Base-by-base conservation (phyloP, 2,888 invertebrate genomes). In the Brachycybe producta region DNA sequence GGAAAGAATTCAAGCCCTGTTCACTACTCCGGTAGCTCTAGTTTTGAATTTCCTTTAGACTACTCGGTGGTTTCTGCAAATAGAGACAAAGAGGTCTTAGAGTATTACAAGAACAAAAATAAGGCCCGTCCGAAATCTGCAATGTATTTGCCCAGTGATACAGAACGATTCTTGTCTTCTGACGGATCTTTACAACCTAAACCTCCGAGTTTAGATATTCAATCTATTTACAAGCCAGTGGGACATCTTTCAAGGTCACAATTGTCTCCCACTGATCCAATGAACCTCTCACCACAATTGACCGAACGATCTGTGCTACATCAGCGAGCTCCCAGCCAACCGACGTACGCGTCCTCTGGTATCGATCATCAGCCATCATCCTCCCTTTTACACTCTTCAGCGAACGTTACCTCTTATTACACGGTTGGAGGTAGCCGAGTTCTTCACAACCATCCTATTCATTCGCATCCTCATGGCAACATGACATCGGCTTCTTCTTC, bases 11-110 rank as follows among this genome's bases (percentile, higher is more conserved):
- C 56, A 57, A 27, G 51, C 24, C 41, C 46, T 8, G 21, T 54
- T 27, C 55, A 56, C 26, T 58, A 55, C 39, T 55, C 55, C 32
- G 52, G 55, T 23, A 54, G 47, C 24, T 55, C 56, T 21, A 56
- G 53, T 32, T 49, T 57, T 28, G 71, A 72, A 55, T 68, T 71
- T 2, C 70, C 70, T 49, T 69, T 74, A 44, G 75, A 75, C 56
- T 73, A 72, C 56, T 71, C 73, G 1, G 69, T 74, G 13, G 72
- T 73, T 56, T 73, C 74, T 3, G 68, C 67, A 11, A 68, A 68
- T 43, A 62, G 64, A 46, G 59, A 59, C 40, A 60, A 59, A 45
- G 58, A 61, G 40, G 59, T 76, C 41, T 67, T 76, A 38, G 79
- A 78, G 56, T 78, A 73, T 59, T 72, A 73, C 54, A 64, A 66